Base-by-base conservation (phyloP, 2,113 vertebrate species). In the Jaculus jaculus region DNA sequence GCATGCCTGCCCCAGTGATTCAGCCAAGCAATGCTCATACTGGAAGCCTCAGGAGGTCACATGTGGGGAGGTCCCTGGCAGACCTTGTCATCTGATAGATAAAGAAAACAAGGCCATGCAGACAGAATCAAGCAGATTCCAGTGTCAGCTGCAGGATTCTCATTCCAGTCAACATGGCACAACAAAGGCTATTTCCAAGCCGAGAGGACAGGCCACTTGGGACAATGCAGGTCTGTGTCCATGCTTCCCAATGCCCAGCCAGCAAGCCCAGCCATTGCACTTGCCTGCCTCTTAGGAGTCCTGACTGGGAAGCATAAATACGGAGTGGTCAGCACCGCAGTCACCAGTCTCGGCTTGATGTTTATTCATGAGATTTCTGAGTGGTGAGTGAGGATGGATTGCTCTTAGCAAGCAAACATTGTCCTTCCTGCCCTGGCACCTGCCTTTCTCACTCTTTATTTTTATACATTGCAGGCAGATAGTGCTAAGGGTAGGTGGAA, bases 191-290 rank as follows among this genome's bases (percentile, higher is more conserved):
- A 0, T 32, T 63, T 39, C 60, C 13, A 1, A 21, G 39, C 17
- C 4, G 12, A 0, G 23, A 16, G 58, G 18, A 24, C 2, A 1
- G 8, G 58, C 10, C 3, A 3, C 1, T 5, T 0, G 0, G 32
- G 73, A 11, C 3, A 0, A 69, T 30, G 0, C 10, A 7, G 15
- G 10, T 2, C 18, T 0, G 0, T 32, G 5, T 4, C 32, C 15
- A 7, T 13, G 2, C 5, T 28, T 1, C 58, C 61, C 26, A 17
- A 4, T 1, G 26, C 18, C 0, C 1, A 3, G 37, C 9, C 51
- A 34, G 86, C 87, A 16, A 65, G 61, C 18, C 61, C 37, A 1
- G 37, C 11, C 15, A 12, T 0, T 0, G 2, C 60, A 1, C 4
- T 10, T 24, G 4, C 58, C 7, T 12, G 3, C 34, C 37, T 80